Evolutionary conservation across 2,797 vertebrate species (phyloP).

Genomic region (Pteronotus mesoamericanus): DNA sequence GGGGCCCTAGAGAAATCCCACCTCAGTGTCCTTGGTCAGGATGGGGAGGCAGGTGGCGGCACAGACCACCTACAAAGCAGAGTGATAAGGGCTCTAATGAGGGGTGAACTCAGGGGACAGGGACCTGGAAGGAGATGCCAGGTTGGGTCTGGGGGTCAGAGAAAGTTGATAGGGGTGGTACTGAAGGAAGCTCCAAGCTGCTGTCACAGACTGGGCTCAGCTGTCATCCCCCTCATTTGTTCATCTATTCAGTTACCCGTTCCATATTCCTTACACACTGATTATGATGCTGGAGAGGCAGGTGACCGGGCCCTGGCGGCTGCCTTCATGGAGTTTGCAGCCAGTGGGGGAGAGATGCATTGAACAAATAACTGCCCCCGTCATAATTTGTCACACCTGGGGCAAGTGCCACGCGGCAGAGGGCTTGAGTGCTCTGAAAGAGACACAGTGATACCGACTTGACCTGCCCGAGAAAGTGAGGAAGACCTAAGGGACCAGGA

Average conservation of each 20-base stretch:
- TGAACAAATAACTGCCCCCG: neutral
- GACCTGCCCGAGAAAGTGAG: neutral
- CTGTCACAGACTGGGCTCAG: neutral
- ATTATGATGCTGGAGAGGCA: neutral
- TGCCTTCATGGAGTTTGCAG: neutral
- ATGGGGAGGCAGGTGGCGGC: neutral
- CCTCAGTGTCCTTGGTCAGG: neutral
- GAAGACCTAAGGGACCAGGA: neutral
- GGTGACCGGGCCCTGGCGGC: neutral
- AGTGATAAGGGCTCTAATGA: too few species aligned
- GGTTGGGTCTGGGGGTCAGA: neutral
- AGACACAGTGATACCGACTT: neutral
- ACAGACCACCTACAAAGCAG: neutral
- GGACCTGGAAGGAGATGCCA: neutral
- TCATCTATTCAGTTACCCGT: too few species aligned
- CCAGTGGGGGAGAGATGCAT: neutral
- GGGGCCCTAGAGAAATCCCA: neutral
- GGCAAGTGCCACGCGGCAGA: neutral
- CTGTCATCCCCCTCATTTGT: neutral
- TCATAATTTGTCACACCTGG: neutral
- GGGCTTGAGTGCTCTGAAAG: neutral
- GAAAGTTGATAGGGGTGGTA: neutral
- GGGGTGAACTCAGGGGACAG: neutral
- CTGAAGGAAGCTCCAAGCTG: neutral
- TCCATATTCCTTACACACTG: neutral